Base-by-base conservation (phyloP, 2,888 invertebrate species). In the Drosophila rubida region DNA sequence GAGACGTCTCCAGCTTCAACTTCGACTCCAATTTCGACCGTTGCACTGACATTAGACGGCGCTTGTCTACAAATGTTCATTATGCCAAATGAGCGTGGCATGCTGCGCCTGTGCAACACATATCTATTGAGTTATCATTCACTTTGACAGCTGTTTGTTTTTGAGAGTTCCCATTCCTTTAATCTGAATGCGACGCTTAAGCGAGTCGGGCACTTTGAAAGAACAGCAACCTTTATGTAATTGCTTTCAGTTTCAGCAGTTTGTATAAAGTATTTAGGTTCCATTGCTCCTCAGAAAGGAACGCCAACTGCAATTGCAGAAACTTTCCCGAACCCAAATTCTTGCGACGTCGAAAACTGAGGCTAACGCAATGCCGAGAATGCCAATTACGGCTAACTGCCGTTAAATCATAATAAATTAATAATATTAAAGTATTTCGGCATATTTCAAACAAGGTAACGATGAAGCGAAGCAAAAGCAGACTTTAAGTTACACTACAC, bases 371-470 rank as follows among this genome's bases (percentile, higher is more conserved):
- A 14, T 11, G 7, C 46, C 25, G 13, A 50, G 53, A 75, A 72
- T 80, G 46, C 57, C 78, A 81, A 75, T 81, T 75, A 81, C 44
- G 58, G 11, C 0, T 59, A 50, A 69, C 45, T 57, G 68, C 57
- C 61, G 55, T 70, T 70, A 68, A 77, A 63, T 65, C 61, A 64
- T 69, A 84, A 77, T 75, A 78, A 80, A 75, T 78, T 59, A 84
- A 87, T 84, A 70, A 58, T 62, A 84, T 83, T 78, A 69, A 77
- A 69, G 78, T 70, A 67, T 69, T 80, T 87, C 65, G 76, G 85
- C 75, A 57, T 19, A 57, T 58, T 60, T 76, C 59, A 78, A 83
- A 57, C 48, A 22, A 19, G 6, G 13, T 1, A 13, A 14, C 6
- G 13, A 9, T 13, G 16, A 5, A 7, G 16, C 3, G 3, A 19